Percentiles rank a stretch among this genome's conserved stretches.
Evolutionary conservation across 2,888 invertebrate species (phyloP).

Genomic region (Urechis unicinctus): DNA sequence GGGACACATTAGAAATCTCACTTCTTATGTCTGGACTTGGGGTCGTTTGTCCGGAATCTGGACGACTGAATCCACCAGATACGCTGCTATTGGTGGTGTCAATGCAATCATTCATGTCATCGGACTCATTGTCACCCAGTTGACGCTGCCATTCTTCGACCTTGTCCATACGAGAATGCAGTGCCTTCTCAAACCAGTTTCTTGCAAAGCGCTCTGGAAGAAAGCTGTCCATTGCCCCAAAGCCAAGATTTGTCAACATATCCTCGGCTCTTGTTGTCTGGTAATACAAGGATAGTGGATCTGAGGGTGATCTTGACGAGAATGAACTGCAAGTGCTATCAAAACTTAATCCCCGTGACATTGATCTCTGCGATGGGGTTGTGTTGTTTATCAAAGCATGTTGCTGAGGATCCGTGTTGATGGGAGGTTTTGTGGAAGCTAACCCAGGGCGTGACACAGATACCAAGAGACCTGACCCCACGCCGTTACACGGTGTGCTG

Average conservation of each 20-base stretch:
- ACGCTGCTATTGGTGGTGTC: not conserved
- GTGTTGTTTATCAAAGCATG: no score
- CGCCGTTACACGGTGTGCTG: no score
- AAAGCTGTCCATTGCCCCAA: conserved; percentile 29
- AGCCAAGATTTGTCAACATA: conserved; percentile 33
- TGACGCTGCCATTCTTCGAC: not conserved
- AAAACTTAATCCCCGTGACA: no score
- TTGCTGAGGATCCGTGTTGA: no score
- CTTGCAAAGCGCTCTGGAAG: conserved; percentile 38
- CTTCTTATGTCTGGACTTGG: not conserved
- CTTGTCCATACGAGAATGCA: not conserved
- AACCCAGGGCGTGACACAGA: no score
- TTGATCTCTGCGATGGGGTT: no score
- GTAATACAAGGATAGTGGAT: not conserved
- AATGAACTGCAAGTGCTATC: not conserved
- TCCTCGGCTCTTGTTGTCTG: no score
- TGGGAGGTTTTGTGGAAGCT: no score
- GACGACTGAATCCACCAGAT: not conserved
- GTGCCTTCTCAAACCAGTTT: conserved; percentile 36
- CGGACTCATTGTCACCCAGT: not conserved
- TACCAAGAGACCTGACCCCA: no score
- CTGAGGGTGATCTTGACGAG: not conserved
- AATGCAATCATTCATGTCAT: not conserved
- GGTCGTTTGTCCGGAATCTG: not conserved
- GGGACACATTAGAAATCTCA: not conserved